Percentiles rank a stretch among this genome's conserved stretches.
These are phyloP conservation scores for Leucophenga maculata DNA, from an alignment of 2,888 invertebrate genomes.

Conservation along the genomic window DNA sequence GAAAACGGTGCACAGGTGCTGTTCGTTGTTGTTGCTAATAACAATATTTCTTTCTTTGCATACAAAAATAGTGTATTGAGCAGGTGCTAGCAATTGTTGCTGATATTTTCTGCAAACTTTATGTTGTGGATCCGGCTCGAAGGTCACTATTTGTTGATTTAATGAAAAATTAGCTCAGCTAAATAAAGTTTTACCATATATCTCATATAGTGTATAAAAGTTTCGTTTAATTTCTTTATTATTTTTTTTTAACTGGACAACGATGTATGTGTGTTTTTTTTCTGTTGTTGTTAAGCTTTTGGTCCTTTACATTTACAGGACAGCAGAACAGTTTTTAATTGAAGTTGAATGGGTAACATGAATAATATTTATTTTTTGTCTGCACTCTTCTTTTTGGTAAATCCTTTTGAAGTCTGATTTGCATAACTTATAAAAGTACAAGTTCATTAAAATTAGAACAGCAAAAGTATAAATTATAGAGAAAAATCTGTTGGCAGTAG, in stretches of 20 bases:
- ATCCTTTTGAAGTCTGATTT: background rate
- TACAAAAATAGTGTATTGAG: too few relatives aligned
- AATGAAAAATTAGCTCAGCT: background rate
- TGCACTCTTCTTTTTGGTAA: background rate
- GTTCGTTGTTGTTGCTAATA: too few relatives aligned
- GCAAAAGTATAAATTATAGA: background rate
- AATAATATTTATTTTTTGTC: background rate
- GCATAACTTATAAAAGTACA: background rate
- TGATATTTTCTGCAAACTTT: too few relatives aligned
- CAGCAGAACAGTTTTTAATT: background rate
- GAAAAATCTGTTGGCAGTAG: background rate
- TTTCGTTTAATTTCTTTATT: too few relatives aligned
- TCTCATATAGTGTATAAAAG: too few relatives aligned
- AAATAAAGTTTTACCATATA: too few relatives aligned
- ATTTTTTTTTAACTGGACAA: background rate
- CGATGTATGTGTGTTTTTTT: background rate
- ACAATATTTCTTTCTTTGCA: too few relatives aligned
- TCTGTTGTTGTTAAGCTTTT: background rate
- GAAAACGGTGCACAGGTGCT: too few relatives aligned
- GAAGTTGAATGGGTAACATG: background rate
- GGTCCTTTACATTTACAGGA: background rate
- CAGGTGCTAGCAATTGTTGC: too few relatives aligned
- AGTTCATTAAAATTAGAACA: conserved; percentile 3
- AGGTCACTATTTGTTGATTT: too few relatives aligned
- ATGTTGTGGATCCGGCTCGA: too few relatives aligned